phyloP scores from a whole-genome alignment of 2,888 invertebrate species.

The Drosophila incognita region DNA sequence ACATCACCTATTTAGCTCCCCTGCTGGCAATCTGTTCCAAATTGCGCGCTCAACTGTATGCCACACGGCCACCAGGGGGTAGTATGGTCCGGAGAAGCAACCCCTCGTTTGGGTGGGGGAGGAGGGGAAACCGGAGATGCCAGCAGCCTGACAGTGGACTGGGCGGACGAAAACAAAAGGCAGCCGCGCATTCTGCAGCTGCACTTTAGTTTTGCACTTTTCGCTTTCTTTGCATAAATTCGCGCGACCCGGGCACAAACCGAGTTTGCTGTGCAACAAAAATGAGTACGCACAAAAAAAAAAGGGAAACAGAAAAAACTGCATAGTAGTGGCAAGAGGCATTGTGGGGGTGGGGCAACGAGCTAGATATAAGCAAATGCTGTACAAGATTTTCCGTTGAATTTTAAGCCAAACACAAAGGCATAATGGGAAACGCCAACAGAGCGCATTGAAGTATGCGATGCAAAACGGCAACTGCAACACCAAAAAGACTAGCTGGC shows the following conservation, averaged over 20 bases:
- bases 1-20: conserved; percentile 22
- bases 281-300: conserved; percentile 65
- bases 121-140: conserved; percentile 4
- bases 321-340: neutral
- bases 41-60: conserved; percentile 74
- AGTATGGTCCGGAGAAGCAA: neutral
- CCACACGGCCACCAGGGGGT: conserved; percentile 9
- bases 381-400: conserved; percentile 65
- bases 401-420: conserved; percentile 72
- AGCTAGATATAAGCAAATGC: conserved; percentile 50
- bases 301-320: neutral
- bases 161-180: conserved; percentile 69
- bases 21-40: conserved; percentile 68
- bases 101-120: neutral
- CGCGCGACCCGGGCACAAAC: conserved; percentile 57
- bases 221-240: conserved; percentile 81
- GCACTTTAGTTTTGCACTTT: conserved; percentile 81
- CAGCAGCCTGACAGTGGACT: conserved; percentile 37
- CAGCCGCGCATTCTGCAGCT: conserved; percentile 69
- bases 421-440: conserved; percentile 74
- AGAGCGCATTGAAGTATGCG: conserved; percentile 76
- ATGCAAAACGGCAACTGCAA: conserved; percentile 49
- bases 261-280: conserved; percentile 65
- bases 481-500: conserved; percentile 52
- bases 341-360: neutral